phyloP scores from a whole-genome alignment of 2,113 vertebrate genomes.

The Cacatua alba region DNA sequence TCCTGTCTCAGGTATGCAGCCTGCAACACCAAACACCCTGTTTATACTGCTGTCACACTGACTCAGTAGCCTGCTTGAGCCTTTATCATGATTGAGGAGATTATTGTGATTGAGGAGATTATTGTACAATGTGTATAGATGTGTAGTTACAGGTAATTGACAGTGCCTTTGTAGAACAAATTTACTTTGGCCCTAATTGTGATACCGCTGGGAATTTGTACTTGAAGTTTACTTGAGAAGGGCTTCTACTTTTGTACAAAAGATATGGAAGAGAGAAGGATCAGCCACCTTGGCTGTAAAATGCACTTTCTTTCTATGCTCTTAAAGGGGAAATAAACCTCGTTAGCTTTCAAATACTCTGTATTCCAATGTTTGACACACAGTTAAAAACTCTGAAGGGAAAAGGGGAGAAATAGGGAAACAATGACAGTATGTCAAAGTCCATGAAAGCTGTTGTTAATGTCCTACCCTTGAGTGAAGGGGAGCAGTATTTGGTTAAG shows the following conservation, averaged over 20 bases:
- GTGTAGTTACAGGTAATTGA: background rate
- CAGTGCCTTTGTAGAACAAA: background rate
- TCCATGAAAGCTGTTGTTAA: background rate
- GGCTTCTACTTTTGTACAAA: background rate
- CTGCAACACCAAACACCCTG: background rate
- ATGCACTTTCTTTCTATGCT: background rate
- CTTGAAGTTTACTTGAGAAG: background rate
- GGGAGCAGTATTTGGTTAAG: accelerated
- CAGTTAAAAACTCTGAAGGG: background rate
- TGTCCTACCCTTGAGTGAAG: background rate
- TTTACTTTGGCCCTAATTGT: background rate
- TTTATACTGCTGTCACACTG: background rate
- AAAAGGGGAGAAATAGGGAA: background rate
- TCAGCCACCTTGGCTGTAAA: background rate
- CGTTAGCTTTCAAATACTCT: background rate
- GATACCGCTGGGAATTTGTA: background rate
- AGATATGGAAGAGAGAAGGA: background rate
- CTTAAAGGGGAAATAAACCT: background rate
- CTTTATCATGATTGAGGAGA: background rate
- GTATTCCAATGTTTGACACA: background rate
- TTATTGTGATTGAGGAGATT: background rate
- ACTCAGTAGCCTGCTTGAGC: background rate
- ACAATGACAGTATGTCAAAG: background rate
- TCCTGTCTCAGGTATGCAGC: background rate
- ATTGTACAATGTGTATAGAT: background rate